A percentile compares a stretch with the other conserved stretches of the same genome.
phyloP scores from a whole-genome alignment of 2,113 vertebrate genomes.

The Pseudorhombus dupliciocellatus region DNA sequence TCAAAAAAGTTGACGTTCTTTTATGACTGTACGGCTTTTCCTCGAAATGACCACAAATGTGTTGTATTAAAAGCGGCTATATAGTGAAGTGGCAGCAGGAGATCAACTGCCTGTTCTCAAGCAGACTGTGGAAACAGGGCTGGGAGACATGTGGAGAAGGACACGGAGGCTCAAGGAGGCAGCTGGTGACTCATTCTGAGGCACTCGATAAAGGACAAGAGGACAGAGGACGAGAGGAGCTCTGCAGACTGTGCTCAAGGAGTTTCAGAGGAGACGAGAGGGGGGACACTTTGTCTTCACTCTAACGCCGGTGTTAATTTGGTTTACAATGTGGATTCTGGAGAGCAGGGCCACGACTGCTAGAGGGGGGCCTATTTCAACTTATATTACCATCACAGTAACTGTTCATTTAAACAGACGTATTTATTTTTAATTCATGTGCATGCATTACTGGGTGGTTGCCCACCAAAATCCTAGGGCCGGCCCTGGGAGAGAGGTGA shows the following conservation, averaged over 20 bases:
- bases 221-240: slow-evolving; percentile 19
- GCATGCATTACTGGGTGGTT: no score
- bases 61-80: not conserved
- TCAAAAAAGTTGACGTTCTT: slow-evolving; percentile 9
- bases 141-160: slow-evolving; percentile 21
- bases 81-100: slow-evolving; percentile 11
- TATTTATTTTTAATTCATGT: no score
- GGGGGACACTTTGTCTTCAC: not conserved
- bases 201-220: slow-evolving; percentile 20
- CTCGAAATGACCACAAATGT: not conserved
- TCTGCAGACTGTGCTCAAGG: slow-evolving; percentile 16
- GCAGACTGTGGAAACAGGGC: slow-evolving; percentile 45
- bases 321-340: no score
- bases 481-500: not conserved
- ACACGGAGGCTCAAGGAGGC: slow-evolving; percentile 32
- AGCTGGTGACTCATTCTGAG: slow-evolving; percentile 54
- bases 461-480: no score
- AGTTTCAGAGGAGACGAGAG: slow-evolving; percentile 11
- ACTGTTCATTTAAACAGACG: no score
- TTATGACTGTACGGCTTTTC: not conserved
- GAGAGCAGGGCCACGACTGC: no score
- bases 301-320: no score
- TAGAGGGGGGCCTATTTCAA: no score
- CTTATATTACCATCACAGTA: no score
- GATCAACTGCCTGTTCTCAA: slow-evolving; percentile 35